Base-by-base conservation (phyloP, 2,113 vertebrate species). In the Ptyas mucosa region DNA sequence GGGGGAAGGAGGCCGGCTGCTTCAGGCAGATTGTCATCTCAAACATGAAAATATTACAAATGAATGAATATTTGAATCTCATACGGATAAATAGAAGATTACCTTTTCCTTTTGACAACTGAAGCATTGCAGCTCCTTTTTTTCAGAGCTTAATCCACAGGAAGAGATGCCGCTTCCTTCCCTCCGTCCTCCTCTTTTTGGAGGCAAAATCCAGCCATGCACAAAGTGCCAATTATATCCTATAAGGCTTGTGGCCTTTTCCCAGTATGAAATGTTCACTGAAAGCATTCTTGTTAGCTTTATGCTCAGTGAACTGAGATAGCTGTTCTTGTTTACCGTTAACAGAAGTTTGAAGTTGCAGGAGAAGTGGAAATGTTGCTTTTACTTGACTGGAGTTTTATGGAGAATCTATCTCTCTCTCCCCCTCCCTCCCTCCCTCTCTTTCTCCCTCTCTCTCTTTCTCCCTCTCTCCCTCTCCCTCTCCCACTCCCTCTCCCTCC, bases 281-380 rank as follows among this genome's bases (percentile, higher is more conserved):
- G 93, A 94, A 95, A 95, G 95, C 93, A 34, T 94, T 96, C 94
- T 90, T 46, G 18, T 89, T 95, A 75, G 46, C 88, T 97, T 91
- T 29, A n/a, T 53, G 90, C 95, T 95, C 57, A 87, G 88, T 93
- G 91, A 90, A 92, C 93, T 89, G 88, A 95, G 94, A 93, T 93
- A 46, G 85, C 86, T 94, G 90, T 91, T 95, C 91, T 92, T 85
- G 87, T 46, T 95, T 94, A 89, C 93, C 92, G 34, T 23, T 89
- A 94, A 88, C 53, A 61, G 75, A 94, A 55, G n/a, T 92, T 91
- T 93, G 75, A 88, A 93, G 94, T 94, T 94, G 90, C 52, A 15
- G 49, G 89, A 95, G 91, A 91, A 92, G 5, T 34, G 9, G 39
- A 91, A 91, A 86, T 57, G 23, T 54, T 54, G 49, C 43, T 53